phyloP scores from a whole-genome alignment of 2,888 invertebrate species.

The Netelia virgata region DNA sequence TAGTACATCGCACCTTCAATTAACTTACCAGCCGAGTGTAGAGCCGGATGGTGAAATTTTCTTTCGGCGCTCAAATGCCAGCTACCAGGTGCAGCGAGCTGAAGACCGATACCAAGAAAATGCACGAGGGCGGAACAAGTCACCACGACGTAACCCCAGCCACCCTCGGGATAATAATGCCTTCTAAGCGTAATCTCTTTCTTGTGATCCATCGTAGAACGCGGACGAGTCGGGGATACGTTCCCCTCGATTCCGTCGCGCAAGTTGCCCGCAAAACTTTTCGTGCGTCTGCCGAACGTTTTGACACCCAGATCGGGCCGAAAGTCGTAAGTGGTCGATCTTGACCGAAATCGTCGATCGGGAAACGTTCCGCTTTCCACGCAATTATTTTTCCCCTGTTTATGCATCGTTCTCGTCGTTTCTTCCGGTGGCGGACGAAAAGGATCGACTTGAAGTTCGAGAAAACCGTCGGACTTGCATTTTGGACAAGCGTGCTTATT shows the following conservation, averaged over 20 bases:
- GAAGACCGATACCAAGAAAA: constrained; percentile 91
- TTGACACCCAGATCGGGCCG: constrained; percentile 63
- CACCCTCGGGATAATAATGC: constrained; percentile 94
- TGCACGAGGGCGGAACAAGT: constrained; percentile 91
- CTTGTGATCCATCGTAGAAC: constrained; percentile 71
- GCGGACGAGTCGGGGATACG: constrained; percentile 48
- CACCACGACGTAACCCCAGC: constrained; percentile 94
- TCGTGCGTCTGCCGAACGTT: constrained; percentile 69
- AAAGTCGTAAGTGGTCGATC: constrained; percentile 72
- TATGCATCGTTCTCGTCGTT: neutral
- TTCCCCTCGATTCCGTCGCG: constrained; percentile 55
- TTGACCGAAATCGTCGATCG: constrained; percentile 70
- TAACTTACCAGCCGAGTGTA: constrained; percentile 88
- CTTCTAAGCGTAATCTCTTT: constrained; percentile 86
- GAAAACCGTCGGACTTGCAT: constrained; percentile 76
- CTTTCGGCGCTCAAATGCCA: constrained; percentile 86
- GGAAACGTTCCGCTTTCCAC: constrained; percentile 71
- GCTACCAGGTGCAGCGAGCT: constrained; percentile 85
- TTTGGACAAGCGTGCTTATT: constrained; percentile 76
- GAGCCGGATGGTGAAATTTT: constrained; percentile 88
- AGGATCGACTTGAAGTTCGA: constrained; percentile 75
- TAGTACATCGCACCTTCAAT: neutral
- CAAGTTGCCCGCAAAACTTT: constrained; percentile 73
- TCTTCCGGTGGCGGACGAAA: constrained; percentile 69
- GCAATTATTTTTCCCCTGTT: constrained; percentile 66